phyloP scores from a whole-genome alignment of 2,888 invertebrate species.

The Ptychoptera contaminata region DNA sequence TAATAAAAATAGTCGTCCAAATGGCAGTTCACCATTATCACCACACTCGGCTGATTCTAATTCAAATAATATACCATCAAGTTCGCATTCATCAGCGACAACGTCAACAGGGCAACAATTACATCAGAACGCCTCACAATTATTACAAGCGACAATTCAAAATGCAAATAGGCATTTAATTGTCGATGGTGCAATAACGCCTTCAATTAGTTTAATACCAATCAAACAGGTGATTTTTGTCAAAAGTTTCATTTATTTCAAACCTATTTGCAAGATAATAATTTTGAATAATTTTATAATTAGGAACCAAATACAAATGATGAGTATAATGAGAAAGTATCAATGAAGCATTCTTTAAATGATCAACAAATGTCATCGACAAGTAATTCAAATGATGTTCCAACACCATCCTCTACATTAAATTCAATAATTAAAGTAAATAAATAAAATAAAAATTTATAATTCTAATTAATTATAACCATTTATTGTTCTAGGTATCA shows the following conservation, averaged over 20 bases:
- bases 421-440: constrained; percentile 61
- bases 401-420: constrained; percentile 47
- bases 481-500: constrained; percentile 38
- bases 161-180: constrained; percentile 16
- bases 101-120: constrained; percentile 25
- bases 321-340: constrained; percentile 9
- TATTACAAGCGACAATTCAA: constrained; percentile 11
- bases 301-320: constrained; percentile 20
- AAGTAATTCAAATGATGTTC: constrained; percentile 21
- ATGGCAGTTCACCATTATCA: constrained; percentile 41
- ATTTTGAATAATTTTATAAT: background rate
- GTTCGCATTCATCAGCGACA: constrained; percentile 37
- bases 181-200: constrained; percentile 46
- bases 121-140: too few relatives aligned
- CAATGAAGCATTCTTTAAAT: too few relatives aligned
- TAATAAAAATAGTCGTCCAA: constrained; percentile 9
- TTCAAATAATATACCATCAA: constrained; percentile 48
- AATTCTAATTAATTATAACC: background rate
- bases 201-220: constrained; percentile 72
- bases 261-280: background rate
- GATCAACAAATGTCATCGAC: too few relatives aligned
- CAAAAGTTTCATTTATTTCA: background rate
- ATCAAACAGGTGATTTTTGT: constrained; percentile 50
- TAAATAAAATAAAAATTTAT: background rate
- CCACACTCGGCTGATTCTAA: constrained; percentile 72